Conservation (phyloP, 53 echinoderm and acorn worm genomes). For the Holothuria scabra region DNA sequence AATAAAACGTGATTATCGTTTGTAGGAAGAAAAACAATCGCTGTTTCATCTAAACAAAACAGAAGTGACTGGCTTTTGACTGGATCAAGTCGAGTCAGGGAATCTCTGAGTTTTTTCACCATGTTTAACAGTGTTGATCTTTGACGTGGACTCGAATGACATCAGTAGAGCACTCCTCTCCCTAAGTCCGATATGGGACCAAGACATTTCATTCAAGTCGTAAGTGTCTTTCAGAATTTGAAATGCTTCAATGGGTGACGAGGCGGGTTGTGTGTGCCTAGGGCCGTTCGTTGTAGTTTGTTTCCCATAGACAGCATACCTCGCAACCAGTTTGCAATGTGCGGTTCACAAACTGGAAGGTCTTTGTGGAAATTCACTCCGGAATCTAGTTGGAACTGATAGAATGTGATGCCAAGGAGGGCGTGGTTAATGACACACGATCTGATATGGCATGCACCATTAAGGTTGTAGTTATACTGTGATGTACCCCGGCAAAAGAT, state of each 20-base stretch:
- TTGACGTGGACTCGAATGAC: not conserved
- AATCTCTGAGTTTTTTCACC: not conserved
- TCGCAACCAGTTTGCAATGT: conserved; percentile 16
- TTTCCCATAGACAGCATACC: conserved; percentile 35
- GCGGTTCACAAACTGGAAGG: conserved; percentile 3
- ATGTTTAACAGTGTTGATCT: not conserved
- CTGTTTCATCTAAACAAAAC: not conserved
- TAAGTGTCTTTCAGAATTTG: conserved; percentile 4
- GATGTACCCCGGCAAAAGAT: conserved; percentile 7
- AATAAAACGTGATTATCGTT: conserved; percentile 10
- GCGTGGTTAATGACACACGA: conserved; percentile 28
- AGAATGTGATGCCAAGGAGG: conserved; percentile 39
- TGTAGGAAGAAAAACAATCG: conserved; percentile 26
- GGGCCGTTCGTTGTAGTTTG: not conserved
- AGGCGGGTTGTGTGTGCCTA: not conserved
- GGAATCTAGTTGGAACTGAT: conserved; percentile 11
- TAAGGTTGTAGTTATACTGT: conserved; percentile 13
- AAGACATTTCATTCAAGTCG: conserved; percentile 7
- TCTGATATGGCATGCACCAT: not conserved
- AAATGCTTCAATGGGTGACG: conserved; percentile 15
- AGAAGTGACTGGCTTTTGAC: conserved; percentile 7
- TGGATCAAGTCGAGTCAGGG: not conserved
- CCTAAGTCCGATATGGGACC: not conserved
- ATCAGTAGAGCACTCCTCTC: not conserved
- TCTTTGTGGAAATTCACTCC: conserved; percentile 6